These are phyloP conservation scores for Lutjanus argentimaculatus DNA, from an alignment of 2,797 vertebrate species.

Conservation along the genomic window DNA sequence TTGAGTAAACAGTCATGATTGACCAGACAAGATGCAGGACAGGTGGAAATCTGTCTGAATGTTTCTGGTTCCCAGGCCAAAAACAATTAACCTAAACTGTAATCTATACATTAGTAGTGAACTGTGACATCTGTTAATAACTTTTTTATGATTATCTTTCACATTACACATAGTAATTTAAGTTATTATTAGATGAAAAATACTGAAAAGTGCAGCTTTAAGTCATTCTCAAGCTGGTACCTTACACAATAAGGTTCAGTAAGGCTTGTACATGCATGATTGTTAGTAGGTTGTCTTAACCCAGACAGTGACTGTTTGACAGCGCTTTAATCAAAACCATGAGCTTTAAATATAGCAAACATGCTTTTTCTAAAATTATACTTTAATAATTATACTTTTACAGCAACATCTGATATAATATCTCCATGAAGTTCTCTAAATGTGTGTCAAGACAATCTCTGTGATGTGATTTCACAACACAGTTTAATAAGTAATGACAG, in stretches of 20 bases:
- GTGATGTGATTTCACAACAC: neutral
- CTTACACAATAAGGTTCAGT: neutral
- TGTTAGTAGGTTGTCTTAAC: neutral
- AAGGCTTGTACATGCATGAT: neutral
- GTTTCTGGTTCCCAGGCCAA: no score
- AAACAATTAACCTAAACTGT: no score
- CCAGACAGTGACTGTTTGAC: neutral
- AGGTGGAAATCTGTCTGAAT: no score
- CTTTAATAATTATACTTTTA: neutral
- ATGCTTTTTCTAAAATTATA: neutral
- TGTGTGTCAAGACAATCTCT: conserved; percentile 5
- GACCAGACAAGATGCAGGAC: no score
- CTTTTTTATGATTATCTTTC: neutral
- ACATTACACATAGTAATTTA: neutral
- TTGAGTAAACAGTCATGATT: no score
- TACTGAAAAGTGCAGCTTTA: neutral
- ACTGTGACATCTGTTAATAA: neutral
- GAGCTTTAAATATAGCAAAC: neutral
- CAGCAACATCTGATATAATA: neutral
- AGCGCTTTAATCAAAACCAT: neutral
- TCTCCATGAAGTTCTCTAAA: neutral
- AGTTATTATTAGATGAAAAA: neutral
- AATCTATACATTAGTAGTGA: no score
- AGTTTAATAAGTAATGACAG: no score
- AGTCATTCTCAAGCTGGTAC: neutral